Evolutionary conservation across 2,797 vertebrate genomes (phyloP), one percentile per base, ranked within the genome.

Genomic region (Pseudomugil tenellus): DNA sequence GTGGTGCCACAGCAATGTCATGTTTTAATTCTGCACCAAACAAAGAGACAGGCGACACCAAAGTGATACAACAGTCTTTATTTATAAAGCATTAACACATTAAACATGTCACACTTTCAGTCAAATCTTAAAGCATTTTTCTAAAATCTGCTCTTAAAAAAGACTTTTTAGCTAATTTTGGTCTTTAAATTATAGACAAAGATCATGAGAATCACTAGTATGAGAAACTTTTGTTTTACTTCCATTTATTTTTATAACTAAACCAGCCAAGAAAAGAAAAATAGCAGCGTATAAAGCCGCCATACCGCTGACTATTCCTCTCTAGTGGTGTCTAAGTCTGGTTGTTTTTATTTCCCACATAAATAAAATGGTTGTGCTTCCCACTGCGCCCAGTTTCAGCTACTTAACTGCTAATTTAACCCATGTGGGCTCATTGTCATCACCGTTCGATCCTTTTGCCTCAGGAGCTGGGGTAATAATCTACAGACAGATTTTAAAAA

Each of bases 31-130:
- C 43, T 46, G 17, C 35, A 37, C 35, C 13, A 37, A 37, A 37
- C 3, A 16, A 14, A 56, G 43, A 66, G 52, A 74, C 37, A 76
- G 49, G 3, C 5, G 21, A 10, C 17, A 52, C 1, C 9, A 58
- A 23, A 58, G n/a, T 5, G 14, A 51, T 61, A n/a, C 0, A 35
- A 25, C n/a, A 17, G 4, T 46, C 63, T 74, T 77, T 64, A 70
- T 73, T 83, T 2, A 23, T 2, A 14, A 31, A 37, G 28, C 21
- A 55, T n/a, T 3, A 54, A 67, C 37, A 4, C 14, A 25, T 66
- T 14, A 7, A 4, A 43, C 6, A 32, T 16, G 17, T 5, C 0
- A 35, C 58, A 71, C 56, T 67, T 79, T 63, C 8, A 79, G 37
- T 49, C 6, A 68, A 41, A 46, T 13, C 5, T 34, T 6, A 19